Percentiles rank a stretch among this genome's conserved stretches.
Evolutionary conservation across 2,888 invertebrate genomes (phyloP).

Genomic region (Tiliacea aurago): DNA sequence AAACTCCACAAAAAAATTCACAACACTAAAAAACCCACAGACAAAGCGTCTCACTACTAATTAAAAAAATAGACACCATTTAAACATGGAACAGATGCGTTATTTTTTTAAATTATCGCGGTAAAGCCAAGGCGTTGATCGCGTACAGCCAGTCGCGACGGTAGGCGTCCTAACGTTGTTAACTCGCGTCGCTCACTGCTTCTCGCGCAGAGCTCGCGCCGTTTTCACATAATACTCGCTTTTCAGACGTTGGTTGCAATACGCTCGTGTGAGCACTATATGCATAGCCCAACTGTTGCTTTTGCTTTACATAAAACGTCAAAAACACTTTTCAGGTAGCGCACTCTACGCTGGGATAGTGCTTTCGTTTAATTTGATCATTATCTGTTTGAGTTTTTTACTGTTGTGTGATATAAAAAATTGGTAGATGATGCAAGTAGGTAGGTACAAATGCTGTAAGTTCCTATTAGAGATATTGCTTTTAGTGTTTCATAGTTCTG

Average conservation of each 20-base stretch:
- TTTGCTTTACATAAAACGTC: slow-evolving; percentile 60
- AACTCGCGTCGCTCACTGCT: slow-evolving; percentile 80
- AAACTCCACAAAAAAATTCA: slow-evolving; percentile 56
- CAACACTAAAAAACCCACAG: slow-evolving; percentile 44
- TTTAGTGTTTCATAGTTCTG: slow-evolving; percentile 1
- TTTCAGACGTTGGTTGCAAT: slow-evolving; percentile 66
- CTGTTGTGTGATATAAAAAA: background rate
- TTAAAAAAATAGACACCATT: slow-evolving; percentile 38
- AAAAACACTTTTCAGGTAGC: slow-evolving; percentile 45
- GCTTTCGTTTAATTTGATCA: background rate
- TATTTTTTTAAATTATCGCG: slow-evolving; percentile 73
- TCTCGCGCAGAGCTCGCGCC: slow-evolving; percentile 70
- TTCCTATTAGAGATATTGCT: background rate
- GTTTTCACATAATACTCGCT: slow-evolving; percentile 67
- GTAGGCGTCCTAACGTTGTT: slow-evolving; percentile 77
- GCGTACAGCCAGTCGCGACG: slow-evolving; percentile 48
- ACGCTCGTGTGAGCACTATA: slow-evolving; percentile 43
- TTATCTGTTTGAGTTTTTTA: background rate
- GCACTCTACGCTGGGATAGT: background rate
- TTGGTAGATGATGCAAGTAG: background rate
- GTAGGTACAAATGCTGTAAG: background rate
- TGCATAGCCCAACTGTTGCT: slow-evolving; percentile 74
- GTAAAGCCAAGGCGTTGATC: slow-evolving; percentile 60
- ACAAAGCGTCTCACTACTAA: slow-evolving; percentile 21
- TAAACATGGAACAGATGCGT: slow-evolving; percentile 24